A percentile compares a stretch with the other conserved stretches of the same genome.
These are phyloP conservation scores for Netelia inedita DNA, from an alignment of 2,888 invertebrate species.

Conservation along the genomic window DNA sequence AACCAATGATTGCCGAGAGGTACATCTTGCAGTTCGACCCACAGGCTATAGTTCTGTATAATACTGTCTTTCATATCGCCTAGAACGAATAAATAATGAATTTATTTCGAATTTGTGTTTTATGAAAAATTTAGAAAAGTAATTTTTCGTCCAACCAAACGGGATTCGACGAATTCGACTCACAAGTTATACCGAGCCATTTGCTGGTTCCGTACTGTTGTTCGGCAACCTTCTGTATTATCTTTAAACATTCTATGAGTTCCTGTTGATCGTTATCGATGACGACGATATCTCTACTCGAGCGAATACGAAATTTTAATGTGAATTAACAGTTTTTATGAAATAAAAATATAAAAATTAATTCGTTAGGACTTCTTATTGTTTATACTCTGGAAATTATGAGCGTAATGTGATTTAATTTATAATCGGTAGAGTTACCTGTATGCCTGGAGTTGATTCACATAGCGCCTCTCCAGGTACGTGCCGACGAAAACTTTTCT, in stretches of 20 bases:
- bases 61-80: slow-evolving; percentile 69
- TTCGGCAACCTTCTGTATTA: slow-evolving; percentile 63
- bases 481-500: slow-evolving; percentile 76
- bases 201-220: slow-evolving; percentile 66
- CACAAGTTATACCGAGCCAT: slow-evolving; percentile 76
- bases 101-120: too few relatives aligned
- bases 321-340: neutral
- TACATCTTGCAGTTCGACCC: slow-evolving; percentile 75
- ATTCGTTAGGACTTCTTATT: too few relatives aligned
- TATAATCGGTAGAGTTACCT: slow-evolving; percentile 68
- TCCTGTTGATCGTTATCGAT: slow-evolving; percentile 73
- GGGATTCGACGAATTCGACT: slow-evolving; percentile 34
- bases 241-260: slow-evolving; percentile 69
- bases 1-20: slow-evolving; percentile 80
- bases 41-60: slow-evolving; percentile 72
- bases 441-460: slow-evolving; percentile 73
- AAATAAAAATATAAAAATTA: neutral
- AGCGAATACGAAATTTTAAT: slow-evolving; percentile 9
- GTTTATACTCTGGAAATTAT: neutral
- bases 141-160: too few relatives aligned
- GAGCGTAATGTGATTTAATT: slow-evolving; percentile 15
- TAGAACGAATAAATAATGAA: slow-evolving; percentile 21
- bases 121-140: too few relatives aligned
- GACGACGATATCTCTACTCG: slow-evolving; percentile 75
- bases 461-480: slow-evolving; percentile 76